Evolutionary conservation across 2,797 vertebrate species (phyloP).

Genomic region (Argyrosomus regius): DNA sequence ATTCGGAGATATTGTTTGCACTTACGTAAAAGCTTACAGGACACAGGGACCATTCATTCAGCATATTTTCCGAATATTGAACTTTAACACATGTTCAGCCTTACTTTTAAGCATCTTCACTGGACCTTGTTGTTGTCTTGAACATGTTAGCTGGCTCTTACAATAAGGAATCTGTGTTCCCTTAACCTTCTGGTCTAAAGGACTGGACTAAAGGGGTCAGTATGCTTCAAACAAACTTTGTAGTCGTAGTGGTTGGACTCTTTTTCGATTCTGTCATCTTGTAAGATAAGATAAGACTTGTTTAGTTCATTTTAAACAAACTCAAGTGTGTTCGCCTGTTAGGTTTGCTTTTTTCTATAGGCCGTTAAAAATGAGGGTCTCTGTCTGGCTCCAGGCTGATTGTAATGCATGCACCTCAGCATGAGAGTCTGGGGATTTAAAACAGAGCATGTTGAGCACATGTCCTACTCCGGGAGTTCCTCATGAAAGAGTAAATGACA

Average conservation of each 20-base stretch:
- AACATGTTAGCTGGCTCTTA: background rate
- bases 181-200: background rate
- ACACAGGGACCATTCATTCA: conserved; percentile 3
- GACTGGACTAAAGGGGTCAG: conserved; percentile 3
- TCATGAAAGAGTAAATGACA: too few relatives aligned
- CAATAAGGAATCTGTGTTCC: background rate
- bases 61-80: background rate
- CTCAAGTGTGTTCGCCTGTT: background rate
- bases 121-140: conserved; percentile 5
- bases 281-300: background rate
- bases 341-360: background rate
- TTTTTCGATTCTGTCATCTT: background rate
- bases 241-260: background rate
- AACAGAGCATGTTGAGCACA: too few relatives aligned
- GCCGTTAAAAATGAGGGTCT: too few relatives aligned
- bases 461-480: background rate
- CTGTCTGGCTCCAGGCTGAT: too few relatives aligned
- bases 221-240: background rate
- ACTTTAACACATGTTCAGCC: background rate
- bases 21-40: background rate
- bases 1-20: conserved; percentile 6
- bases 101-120: background rate
- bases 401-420: background rate
- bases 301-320: background rate
- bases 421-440: background rate